Conservation (phyloP, 2,888 invertebrate genomes). For the Polyommatus iphigenia region DNA sequence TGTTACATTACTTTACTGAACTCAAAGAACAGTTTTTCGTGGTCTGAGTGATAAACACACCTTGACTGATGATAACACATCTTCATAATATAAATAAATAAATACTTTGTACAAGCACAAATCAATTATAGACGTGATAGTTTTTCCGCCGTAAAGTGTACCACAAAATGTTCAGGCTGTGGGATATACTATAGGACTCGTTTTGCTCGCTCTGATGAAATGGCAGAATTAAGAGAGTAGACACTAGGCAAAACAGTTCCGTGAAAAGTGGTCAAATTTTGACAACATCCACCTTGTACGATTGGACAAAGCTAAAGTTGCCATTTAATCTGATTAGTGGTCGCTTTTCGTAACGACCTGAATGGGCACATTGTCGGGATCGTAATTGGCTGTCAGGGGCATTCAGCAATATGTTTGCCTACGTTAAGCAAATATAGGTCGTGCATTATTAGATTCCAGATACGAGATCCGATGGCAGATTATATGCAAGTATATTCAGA, state of each 20-base stretch:
- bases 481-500: constrained; percentile 3
- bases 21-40: no score
- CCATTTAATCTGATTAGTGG: constrained; percentile 40
- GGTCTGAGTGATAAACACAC: no score
- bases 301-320: constrained; percentile 23
- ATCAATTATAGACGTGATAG: no score
- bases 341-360: constrained; percentile 35
- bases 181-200: no score
- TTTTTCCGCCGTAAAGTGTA: no score
- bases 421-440: constrained; percentile 27
- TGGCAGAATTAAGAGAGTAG: no score
- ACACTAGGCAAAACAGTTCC: background rate
- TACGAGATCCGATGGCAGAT: constrained; percentile 15
- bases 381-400: constrained; percentile 39
- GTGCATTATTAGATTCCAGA: constrained; percentile 29
- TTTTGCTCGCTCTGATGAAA: no score
- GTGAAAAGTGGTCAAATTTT: background rate
- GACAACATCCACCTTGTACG: background rate
- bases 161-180: no score
- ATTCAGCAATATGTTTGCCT: constrained; percentile 33
- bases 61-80: no score
- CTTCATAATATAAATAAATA: no score
- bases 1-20: no score
- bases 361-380: constrained; percentile 37
- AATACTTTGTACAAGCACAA: no score